Evolutionary conservation across 2,113 vertebrate species (phyloP).

Genomic region (Anarrhichthys ocellatus): DNA sequence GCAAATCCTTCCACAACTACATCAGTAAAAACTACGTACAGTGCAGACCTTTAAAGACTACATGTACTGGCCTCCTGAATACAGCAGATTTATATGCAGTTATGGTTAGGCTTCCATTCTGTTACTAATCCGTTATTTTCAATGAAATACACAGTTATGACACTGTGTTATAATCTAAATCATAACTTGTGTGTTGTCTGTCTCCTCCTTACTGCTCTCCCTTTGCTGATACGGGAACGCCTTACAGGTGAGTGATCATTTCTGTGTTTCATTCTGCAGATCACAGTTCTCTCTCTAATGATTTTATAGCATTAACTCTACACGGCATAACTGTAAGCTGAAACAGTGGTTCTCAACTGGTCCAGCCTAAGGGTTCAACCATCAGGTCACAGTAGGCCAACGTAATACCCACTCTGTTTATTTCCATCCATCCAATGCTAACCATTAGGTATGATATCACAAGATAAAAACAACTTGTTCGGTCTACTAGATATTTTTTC

Average conservation of each 20-base stretch:
- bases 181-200: constrained; percentile 6
- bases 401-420: neutral
- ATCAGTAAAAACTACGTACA: neutral
- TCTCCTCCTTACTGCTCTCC: constrained; percentile 12
- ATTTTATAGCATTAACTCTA: neutral
- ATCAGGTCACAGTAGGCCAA: neutral
- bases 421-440: neutral
- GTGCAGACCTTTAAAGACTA: neutral
- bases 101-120: neutral
- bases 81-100: neutral
- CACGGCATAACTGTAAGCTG: neutral
- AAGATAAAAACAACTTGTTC: neutral
- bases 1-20: neutral
- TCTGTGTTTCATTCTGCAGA: neutral
- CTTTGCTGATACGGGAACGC: constrained; percentile 2
- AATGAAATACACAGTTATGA: neutral
- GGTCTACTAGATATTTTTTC: neutral
- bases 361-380: neutral
- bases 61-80: neutral
- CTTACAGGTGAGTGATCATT: constrained; percentile 55
- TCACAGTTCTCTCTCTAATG: constrained; percentile 3
- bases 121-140: neutral
- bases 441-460: neutral
- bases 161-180: neutral
- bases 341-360: constrained; percentile 10